Base-by-base conservation (phyloP, 2,797 vertebrate genomes). In the Acanthopagrus latus region DNA sequence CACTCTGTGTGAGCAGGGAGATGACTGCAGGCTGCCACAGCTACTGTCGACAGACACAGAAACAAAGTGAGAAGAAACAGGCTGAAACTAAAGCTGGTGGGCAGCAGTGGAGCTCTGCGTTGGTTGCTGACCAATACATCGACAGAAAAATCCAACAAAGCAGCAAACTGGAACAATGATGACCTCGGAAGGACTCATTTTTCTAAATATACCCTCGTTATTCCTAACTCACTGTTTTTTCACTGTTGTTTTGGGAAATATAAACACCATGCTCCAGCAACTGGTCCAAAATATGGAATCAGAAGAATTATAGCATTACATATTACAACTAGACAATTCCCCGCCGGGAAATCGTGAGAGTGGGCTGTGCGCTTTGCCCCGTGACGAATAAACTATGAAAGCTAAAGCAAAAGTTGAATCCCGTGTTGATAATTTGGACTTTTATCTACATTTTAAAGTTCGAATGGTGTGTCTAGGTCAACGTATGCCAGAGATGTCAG, bases 61-160 rank as follows among this genome's bases (percentile, higher is more conserved):
- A 64, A 25, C 44, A 47, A 56, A 69, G 38, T n/a, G 50, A 74
- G 51, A 80, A 33, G 56, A 63, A 63, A 63, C 20, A 23, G 52
- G 25, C 7, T 21, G 44, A 20, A 60, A 13, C 23, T 48, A 56
- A 29, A 73, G 18, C 27, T 25, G 38, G 41, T 41, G 21, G 20
- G 10, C 48, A 60, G 55, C 5, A 33, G 62, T 33, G 54, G 25
- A 38, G 63, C 55, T 12, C 7, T 51, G 33, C 14, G 38, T 17
- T 71, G 16, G 10, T 20, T 56, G 27, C 51, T 64, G 46, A 47
- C 64, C 38, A 64, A 16, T 14, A 14, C 10, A 55, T 47, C 27
- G 14, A 63, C 17, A 55, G 5, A 33, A 17, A 29, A 57, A 68
- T 33, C 14, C 7, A 43, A 48, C 21, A 62, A 13, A 47, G 48